Evolutionary conservation across 2,113 vertebrate genomes (phyloP).

Genomic region (Rhinolophus sinicus): DNA sequence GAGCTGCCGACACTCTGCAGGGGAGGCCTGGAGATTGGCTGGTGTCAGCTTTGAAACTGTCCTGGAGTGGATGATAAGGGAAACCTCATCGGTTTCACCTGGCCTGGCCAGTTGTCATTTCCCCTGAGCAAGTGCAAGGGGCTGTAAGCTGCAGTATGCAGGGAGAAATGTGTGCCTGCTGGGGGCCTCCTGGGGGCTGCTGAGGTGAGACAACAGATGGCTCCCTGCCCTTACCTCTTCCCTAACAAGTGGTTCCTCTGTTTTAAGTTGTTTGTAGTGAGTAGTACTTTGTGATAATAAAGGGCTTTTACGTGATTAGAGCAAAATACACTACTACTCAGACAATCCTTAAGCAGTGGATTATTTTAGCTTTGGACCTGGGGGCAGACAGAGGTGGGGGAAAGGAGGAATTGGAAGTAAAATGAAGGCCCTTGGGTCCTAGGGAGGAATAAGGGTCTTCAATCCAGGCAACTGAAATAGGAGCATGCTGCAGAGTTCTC

Average conservation of each 20-base stretch:
- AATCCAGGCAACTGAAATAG: background rate
- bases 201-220: rapidly evolving
- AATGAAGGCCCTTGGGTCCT: background rate
- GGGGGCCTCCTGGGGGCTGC: background rate
- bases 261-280: background rate
- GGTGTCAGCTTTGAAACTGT: background rate
- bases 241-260: background rate
- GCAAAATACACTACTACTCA: background rate
- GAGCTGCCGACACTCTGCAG: background rate
- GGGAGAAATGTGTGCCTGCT: background rate
- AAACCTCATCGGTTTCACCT: rapidly evolving
- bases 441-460: background rate
- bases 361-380: background rate
- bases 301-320: background rate
- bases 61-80: background rate
- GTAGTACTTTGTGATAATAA: background rate
- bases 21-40: background rate
- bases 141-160: background rate
- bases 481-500: background rate
- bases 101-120: background rate
- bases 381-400: background rate
- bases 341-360: background rate
- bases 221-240: background rate
- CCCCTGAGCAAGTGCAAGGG: rapidly evolving
- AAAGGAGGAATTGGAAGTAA: background rate